Conservation (phyloP, 1,140 invertebrate genomes). For the Dendrolimus kikuchii region DNA sequence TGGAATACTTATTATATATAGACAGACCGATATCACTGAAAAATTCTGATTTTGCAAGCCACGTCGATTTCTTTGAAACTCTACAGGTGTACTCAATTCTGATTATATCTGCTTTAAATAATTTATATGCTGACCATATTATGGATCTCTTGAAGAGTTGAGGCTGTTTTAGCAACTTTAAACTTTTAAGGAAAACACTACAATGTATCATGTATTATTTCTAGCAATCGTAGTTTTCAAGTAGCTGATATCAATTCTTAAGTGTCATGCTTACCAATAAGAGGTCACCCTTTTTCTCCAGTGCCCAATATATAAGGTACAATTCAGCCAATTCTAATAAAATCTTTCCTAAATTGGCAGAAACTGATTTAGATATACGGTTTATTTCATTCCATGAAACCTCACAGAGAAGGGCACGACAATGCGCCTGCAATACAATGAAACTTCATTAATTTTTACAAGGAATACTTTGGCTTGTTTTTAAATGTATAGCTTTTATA, state of each 20-base stretch:
- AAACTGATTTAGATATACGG: constrained; percentile 61
- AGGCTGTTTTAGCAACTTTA: too few relatives aligned
- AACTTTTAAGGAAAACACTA: too few relatives aligned
- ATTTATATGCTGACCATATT: too few relatives aligned
- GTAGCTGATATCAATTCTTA: constrained; percentile 70
- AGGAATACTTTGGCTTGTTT: neutral
- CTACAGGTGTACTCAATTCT: too few relatives aligned
- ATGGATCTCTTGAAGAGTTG: too few relatives aligned
- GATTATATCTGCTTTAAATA: too few relatives aligned
- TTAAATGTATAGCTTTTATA: too few relatives aligned
- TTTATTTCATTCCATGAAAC: constrained; percentile 74
- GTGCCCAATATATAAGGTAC: constrained; percentile 82
- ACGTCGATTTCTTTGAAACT: too few relatives aligned
- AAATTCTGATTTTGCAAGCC: too few relatives aligned
- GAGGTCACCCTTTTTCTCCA: constrained; percentile 82
- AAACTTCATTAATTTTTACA: neutral
- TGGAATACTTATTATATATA: too few relatives aligned
- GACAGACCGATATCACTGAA: too few relatives aligned
- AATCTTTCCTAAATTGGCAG: constrained; percentile 73
- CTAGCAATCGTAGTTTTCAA: neutral
- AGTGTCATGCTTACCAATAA: constrained; percentile 75
- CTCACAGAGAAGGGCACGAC: constrained; percentile 79
- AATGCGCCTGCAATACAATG: constrained; percentile 75
- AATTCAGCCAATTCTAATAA: constrained; percentile 81
- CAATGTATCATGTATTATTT: neutral